These are phyloP conservation scores for Brenthis daphne DNA, from an alignment of 2,888 invertebrate genomes.

Conservation along the genomic window DNA sequence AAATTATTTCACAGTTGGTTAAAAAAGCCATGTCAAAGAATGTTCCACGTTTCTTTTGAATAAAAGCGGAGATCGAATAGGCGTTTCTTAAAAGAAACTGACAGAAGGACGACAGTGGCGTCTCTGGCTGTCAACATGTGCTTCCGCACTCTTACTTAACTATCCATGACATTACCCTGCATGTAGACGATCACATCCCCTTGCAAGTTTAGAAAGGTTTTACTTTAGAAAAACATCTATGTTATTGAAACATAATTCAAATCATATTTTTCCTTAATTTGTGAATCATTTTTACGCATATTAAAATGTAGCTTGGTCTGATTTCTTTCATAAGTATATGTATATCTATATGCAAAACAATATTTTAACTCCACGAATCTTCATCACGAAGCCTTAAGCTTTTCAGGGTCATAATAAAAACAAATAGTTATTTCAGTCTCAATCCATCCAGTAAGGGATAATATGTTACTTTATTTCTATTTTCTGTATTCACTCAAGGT, in stretches of 20 bases:
- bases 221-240: neutral
- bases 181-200: constrained; percentile 18
- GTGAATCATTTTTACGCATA: too few species aligned
- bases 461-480: constrained; percentile 82
- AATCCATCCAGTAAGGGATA: constrained; percentile 78
- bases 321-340: neutral
- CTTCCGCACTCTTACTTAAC: constrained; percentile 64
- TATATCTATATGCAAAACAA: neutral
- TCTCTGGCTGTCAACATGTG: constrained; percentile 63
- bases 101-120: constrained; percentile 48
- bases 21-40: neutral
- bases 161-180: constrained; percentile 60
- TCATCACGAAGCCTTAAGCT: neutral
- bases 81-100: constrained; percentile 48
- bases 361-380: neutral
- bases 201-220: neutral
- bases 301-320: too few species aligned
- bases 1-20: neutral
- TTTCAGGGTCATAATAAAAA: constrained; percentile 40
- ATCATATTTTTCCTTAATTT: too few species aligned
- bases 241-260: neutral
- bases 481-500: constrained; percentile 82
- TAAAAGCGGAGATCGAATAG: constrained; percentile 52
- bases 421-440: constrained; percentile 55
- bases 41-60: constrained; percentile 35